Evolutionary conservation across 1,140 invertebrate genomes (phyloP), one percentile per base, ranked within the genome.

Genomic region (Panagrolaimus sp.): DNA sequence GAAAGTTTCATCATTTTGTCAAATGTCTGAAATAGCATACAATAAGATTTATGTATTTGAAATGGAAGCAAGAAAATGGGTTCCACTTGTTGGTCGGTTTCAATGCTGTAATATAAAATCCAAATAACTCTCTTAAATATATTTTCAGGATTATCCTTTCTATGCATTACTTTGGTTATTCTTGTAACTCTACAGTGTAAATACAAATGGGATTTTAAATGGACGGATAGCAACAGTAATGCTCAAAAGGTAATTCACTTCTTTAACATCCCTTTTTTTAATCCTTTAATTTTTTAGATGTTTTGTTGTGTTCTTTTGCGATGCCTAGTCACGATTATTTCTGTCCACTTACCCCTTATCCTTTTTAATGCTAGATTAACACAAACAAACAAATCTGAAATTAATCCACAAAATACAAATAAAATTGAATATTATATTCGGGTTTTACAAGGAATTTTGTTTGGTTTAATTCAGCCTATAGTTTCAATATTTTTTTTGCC

Each of bases 281-380:
- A 38, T 38, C 7, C 7, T 38, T 38, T 4, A 38, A 38, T 23
- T 11, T 57, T 57, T 2, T 23, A 57, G 51, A 57, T 57, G 51
- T 57, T 57, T 8, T 57, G n/a, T 27, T 57, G 11, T 57, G 51
- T 57, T 57, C 51, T 57, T 57, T 27, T 57, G 11, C 51, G 51
- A 57, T 57, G 51, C 20, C 27, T 27, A 11, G 9, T 25, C 20
- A 57, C n/a, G 5, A 20, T 57, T 20, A 27, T 57, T n/a, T 57
- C 51, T 5, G 51, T 57, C 1, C 51, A 57, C 8, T 27, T 57
- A 20, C 51, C 51, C 4, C n/a, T 57, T 20, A 5, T 57, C 31
- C 31, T 38, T 38, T 38, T 38, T 4, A 38, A 38, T 38, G 31
- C 7, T 4, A n/a, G n/a, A n/a, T n/a, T n/a, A n/a, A n/a, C n/a